Evolutionary conservation across 2,797 vertebrate species (phyloP).

Genomic region (Bucorvus abyssinicus): DNA sequence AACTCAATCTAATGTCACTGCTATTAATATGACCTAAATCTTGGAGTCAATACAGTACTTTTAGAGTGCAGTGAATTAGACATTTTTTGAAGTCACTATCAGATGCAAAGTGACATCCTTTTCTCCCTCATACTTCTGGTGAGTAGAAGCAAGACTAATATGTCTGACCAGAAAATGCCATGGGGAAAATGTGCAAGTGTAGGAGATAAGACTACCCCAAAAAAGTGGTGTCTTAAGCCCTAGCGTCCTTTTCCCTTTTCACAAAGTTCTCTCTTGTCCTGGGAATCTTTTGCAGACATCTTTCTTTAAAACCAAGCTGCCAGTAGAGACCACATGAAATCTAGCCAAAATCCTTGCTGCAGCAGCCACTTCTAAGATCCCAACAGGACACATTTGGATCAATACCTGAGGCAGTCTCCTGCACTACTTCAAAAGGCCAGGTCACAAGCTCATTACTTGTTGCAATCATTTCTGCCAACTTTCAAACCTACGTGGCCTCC

Average conservation of each 20-base stretch:
- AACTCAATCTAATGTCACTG: background rate
- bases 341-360: background rate
- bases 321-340: background rate
- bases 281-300: background rate
- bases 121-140: background rate
- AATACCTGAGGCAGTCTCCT: background rate
- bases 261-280: background rate
- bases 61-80: background rate
- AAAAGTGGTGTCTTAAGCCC: background rate
- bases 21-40: background rate
- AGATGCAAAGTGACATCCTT: background rate
- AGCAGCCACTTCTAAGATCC: background rate
- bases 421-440: background rate
- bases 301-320: background rate
- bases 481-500: background rate
- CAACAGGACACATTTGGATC: background rate
- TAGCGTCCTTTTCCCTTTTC: background rate
- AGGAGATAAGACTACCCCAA: background rate
- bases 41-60: background rate
- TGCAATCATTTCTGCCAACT: background rate
- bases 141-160: background rate
- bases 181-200: background rate
- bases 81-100: background rate
- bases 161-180: background rate
- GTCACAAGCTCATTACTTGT: background rate